Evolutionary conservation across 2,797 vertebrate species (phyloP), one percentile per base, ranked within the genome.

Genomic region (Lophius americanus): DNA sequence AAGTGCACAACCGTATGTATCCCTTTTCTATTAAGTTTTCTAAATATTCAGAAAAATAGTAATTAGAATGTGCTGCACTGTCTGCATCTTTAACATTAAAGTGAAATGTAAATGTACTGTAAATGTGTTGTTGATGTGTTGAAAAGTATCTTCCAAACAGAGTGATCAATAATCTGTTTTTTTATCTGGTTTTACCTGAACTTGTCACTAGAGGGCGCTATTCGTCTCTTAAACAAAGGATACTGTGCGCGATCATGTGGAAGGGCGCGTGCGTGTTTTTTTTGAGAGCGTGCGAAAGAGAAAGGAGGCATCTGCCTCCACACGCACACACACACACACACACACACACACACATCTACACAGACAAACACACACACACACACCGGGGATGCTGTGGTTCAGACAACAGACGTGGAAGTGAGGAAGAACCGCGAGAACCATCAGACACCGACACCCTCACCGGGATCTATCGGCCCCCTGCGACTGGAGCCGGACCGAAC

Each of bases 241-340:
- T 62, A 49, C 14, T 4, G 76, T 43, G 83, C 76, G 68, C 72
- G 77, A 56, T 57, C 65, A 33, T 38, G 63, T 51, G 58, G 9
- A 47, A 2, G 33, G 5, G 67, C 63, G 66, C 57, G 80, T 41
- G 64, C 71, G 13, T 13, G 47, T 7, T 5, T 35, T 41, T 13
- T 23, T 23, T 23, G 23, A 23, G 23, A 23, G 23, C 23, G 23
- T 23, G 23, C 23, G 23, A n/a, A n/a, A 23, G 66, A 14, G 23
- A 50, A n/a, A 50, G 68, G 23, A 49, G 74, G 83, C 85, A 82
- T 84, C 83, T 78, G 70, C 61, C 59, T 69, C 12, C 56, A 38
- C 37, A 38, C 37, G 7, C 37, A 42, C 5, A 42, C 41, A 42
- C 41, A 42, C 41, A 42, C 41, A 42, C 41, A 42, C 41, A 42